Conservation (phyloP, 2,888 invertebrate genomes). For the Lymantria dispar region DNA sequence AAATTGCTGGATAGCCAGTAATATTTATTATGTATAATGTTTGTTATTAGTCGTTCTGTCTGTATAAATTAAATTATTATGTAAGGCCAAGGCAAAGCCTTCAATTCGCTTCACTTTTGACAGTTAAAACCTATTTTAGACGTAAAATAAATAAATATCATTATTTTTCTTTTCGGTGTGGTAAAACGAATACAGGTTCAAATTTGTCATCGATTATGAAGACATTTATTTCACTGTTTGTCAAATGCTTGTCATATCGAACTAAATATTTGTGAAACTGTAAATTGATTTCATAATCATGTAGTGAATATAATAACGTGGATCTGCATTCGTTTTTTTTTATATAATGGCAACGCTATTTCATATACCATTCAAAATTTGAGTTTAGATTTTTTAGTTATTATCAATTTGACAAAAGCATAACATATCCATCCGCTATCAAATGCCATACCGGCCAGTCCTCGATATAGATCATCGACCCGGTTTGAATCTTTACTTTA, state of each 20-base stretch:
- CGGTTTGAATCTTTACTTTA: constrained; percentile 25
- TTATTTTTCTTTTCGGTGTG: too few relatives aligned
- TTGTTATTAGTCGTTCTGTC: too few relatives aligned
- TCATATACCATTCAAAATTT: background rate
- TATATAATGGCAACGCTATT: background rate
- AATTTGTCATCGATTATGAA: too few relatives aligned
- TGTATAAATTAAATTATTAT: too few relatives aligned
- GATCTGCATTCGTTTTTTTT: background rate
- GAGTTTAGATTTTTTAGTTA: background rate
- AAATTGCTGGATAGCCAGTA: too few relatives aligned
- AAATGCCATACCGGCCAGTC: background rate
- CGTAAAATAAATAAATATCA: too few relatives aligned
- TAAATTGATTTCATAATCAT: background rate
- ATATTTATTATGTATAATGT: too few relatives aligned
- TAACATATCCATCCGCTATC: too few relatives aligned
- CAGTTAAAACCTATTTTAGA: too few relatives aligned
- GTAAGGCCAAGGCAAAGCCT: too few relatives aligned
- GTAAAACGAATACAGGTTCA: too few relatives aligned
- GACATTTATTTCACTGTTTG: background rate
- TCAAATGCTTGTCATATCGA: background rate
- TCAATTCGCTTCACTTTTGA: too few relatives aligned
- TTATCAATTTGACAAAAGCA: background rate
- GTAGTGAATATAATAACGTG: background rate
- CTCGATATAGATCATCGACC: constrained; percentile 28
- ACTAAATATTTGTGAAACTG: background rate